Percentiles rank a stretch among this genome's conserved stretches.
phyloP scores from a whole-genome alignment of 2,797 vertebrate genomes.

The Aldrovandia affinis region DNA sequence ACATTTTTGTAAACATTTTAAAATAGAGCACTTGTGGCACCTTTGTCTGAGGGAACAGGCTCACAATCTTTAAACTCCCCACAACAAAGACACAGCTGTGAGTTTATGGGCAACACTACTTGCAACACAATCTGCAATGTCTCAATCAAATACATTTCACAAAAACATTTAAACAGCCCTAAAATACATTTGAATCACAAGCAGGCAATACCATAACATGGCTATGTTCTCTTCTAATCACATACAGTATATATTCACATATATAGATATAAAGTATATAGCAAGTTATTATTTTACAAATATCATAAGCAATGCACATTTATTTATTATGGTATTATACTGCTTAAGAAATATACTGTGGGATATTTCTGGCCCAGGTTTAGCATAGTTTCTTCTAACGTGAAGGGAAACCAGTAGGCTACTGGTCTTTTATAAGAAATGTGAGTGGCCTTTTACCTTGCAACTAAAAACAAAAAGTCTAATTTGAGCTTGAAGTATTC shows the following conservation, averaged over 20 bases:
- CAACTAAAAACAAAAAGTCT: too few relatives aligned
- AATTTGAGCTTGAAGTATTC: too few relatives aligned
- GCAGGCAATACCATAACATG: not conserved
- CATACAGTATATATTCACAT: not conserved
- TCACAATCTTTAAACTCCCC: slow-evolving; percentile 65
- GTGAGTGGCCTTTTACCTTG: too few relatives aligned
- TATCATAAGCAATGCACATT: not conserved
- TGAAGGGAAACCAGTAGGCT: not conserved
- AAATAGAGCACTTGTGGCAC: slow-evolving; percentile 54
- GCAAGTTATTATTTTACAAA: slow-evolving; percentile 6
- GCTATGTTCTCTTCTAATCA: not conserved
- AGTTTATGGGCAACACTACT: slow-evolving; percentile 53
- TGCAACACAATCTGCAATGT: slow-evolving; percentile 62
- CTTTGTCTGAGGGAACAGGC: slow-evolving; percentile 61
- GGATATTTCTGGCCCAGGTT: too few relatives aligned
- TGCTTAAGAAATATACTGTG: too few relatives aligned
- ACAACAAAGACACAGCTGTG: slow-evolving; percentile 64
- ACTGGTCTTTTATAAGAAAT: too few relatives aligned
- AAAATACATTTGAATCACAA: slow-evolving; percentile 40
- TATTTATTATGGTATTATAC: too few relatives aligned
- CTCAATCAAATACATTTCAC: slow-evolving; percentile 64
- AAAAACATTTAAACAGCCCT: slow-evolving; percentile 48
- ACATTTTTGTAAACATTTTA: slow-evolving; percentile 67
- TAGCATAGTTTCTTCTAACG: not conserved
- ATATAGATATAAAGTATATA: too few relatives aligned